A percentile compares a stretch with the other conserved stretches of the same genome.
Conservation (phyloP, 2,888 invertebrate genomes). For the Agrochola lychnidis region DNA sequence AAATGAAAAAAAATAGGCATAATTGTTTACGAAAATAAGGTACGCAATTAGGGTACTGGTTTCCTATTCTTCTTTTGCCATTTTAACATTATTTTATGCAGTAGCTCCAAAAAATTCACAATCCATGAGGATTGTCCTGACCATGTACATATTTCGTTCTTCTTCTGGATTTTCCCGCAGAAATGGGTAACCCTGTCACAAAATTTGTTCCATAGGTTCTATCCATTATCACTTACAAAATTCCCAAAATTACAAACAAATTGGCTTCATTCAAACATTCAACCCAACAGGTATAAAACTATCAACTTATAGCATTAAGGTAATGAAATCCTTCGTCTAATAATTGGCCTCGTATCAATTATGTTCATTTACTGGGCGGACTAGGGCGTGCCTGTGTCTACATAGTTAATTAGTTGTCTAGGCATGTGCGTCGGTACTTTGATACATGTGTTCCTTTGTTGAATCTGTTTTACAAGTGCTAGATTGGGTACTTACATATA, state of each 20-base stretch:
- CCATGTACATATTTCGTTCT: background rate
- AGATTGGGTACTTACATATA: no score
- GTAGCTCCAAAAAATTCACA: background rate
- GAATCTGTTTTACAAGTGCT: slow-evolving; percentile 4
- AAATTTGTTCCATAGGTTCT: background rate
- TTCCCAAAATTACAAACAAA: no score
- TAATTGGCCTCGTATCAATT: slow-evolving; percentile 52
- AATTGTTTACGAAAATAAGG: no score
- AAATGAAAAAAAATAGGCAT: no score
- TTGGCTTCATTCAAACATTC: no score
- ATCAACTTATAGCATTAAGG: background rate
- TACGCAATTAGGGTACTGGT: no score
- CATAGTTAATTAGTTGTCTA: slow-evolving; percentile 50
- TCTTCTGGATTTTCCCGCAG: background rate
- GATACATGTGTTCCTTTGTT: slow-evolving; percentile 25
- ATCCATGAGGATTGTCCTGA: background rate
- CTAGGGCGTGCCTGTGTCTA: slow-evolving; percentile 50
- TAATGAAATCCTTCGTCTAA: slow-evolving; percentile 23
- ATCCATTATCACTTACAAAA: no score
- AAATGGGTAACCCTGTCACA: background rate
- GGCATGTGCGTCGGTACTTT: slow-evolving; percentile 23
- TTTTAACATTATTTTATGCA: background rate
- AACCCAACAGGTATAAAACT: no score
- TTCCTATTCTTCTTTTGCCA: background rate
- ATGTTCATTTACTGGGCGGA: slow-evolving; percentile 44